Evolutionary conservation across 2,113 vertebrate species (phyloP).

Genomic region (Dromas ardeola): DNA sequence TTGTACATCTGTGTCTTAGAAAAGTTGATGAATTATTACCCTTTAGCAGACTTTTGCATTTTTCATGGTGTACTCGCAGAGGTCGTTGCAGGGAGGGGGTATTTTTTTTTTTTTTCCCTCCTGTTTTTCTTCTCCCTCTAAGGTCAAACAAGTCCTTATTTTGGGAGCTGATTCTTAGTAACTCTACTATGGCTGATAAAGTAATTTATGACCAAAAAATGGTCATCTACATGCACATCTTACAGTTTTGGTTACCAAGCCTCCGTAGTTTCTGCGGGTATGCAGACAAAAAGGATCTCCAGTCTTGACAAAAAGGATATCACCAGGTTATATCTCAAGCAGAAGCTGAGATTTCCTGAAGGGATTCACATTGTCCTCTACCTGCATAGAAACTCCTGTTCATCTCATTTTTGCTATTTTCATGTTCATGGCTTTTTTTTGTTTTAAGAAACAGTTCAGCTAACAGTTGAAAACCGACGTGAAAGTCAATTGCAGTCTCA

Average conservation of each 20-base stretch:
- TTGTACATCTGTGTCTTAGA: not conserved
- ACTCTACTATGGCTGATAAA: not conserved
- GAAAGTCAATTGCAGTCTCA: not conserved
- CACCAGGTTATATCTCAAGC: not conserved
- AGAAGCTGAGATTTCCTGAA: not conserved
- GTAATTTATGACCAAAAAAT: not conserved
- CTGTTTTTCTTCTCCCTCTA: not conserved
- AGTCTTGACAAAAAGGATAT: not conserved
- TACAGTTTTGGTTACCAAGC: not conserved
- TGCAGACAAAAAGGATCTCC: not conserved
- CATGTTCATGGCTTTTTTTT: not conserved
- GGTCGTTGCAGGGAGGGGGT: not conserved
- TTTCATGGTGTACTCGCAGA: not conserved
- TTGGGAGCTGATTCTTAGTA: not conserved
- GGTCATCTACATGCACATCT: not conserved
- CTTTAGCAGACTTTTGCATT: not conserved
- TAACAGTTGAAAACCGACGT: not conserved
- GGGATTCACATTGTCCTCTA: not conserved
- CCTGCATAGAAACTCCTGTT: not conserved
- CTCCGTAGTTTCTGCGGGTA: not conserved
- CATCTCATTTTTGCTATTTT: not conserved
- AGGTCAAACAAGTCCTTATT: not conserved
- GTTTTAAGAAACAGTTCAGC: not conserved
- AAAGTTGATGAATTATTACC: not conserved
- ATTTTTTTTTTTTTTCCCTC: fast-evolving